Evolutionary conservation across 2,113 vertebrate genomes (phyloP).

Genomic region (Brachyhypopomus gauderio): DNA sequence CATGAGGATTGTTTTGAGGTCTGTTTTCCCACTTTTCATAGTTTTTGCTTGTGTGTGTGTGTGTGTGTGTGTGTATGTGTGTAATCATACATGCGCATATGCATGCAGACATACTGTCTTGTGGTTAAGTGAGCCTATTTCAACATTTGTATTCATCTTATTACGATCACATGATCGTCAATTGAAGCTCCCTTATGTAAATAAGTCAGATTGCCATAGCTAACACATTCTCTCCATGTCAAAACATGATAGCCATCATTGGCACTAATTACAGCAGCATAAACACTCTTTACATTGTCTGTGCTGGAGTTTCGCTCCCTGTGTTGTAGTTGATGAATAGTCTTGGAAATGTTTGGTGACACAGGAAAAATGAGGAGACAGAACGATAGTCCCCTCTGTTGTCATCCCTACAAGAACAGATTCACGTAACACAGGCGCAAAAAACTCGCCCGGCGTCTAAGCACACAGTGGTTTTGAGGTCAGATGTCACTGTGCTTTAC

Average conservation of each 20-base stretch:
- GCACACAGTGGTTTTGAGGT: slow-evolving; percentile 44
- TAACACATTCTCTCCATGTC: not conserved
- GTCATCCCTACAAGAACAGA: too few species aligned
- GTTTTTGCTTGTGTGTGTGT: slow-evolving; percentile 24
- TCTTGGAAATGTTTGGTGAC: too few species aligned
- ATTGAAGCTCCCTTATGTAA: not conserved
- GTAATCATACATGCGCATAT: slow-evolving; percentile 35
- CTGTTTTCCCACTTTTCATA: slow-evolving; percentile 36
- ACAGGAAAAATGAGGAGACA: too few species aligned
- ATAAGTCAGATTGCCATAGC: not conserved
- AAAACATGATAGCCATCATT: not conserved
- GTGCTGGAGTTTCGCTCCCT: too few species aligned
- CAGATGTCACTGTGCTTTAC: slow-evolving; percentile 47
- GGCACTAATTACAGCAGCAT: not conserved
- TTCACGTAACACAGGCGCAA: too few species aligned
- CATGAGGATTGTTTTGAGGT: slow-evolving; percentile 55
- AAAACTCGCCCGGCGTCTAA: not conserved
- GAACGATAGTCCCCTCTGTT: too few species aligned
- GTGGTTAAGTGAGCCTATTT: slow-evolving; percentile 8
- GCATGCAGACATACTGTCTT: not conserved
- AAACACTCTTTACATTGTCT: too few species aligned
- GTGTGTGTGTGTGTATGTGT: slow-evolving; percentile 34
- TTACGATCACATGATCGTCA: slow-evolving; percentile 20
- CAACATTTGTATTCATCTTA: slow-evolving; percentile 37
- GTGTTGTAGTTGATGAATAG: too few species aligned